A percentile compares a stretch with the other conserved stretches of the same genome.
phyloP scores from a whole-genome alignment of 1,140 invertebrate species.

The Dendroctonus ponderosae region DNA sequence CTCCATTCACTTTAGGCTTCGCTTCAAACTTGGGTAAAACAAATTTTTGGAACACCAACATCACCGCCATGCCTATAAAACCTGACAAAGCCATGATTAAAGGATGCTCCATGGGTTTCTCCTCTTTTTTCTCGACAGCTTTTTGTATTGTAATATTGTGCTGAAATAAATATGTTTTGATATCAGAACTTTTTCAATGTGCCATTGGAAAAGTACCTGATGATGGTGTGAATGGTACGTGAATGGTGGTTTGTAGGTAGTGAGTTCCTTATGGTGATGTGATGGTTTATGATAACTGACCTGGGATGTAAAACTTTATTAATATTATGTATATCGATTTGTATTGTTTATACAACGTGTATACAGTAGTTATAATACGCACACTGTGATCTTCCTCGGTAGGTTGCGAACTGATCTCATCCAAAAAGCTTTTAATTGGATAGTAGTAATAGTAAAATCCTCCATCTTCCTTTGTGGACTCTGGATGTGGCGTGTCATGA shows the following conservation, averaged over 20 bases:
- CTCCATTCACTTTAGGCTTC: constrained; percentile 33
- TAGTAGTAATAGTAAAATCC: constrained; percentile 51
- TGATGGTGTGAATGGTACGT: constrained; percentile 49
- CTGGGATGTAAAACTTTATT: constrained; percentile 20
- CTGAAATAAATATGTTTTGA: constrained; percentile 32
- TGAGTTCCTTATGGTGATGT: constrained; percentile 27
- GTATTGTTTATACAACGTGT: too few species aligned
- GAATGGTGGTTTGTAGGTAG: constrained; percentile 39
- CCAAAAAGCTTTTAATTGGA: constrained; percentile 48
- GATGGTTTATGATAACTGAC: constrained; percentile 20
- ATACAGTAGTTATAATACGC: constrained; percentile 3
- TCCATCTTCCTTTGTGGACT: constrained; percentile 31
- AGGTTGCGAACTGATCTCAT: constrained; percentile 41
- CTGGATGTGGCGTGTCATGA: not conserved
- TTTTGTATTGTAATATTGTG: constrained; percentile 47
- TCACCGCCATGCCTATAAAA: constrained; percentile 53
- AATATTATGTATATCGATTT: constrained; percentile 6
- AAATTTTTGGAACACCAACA: constrained; percentile 51
- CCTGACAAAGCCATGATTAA: constrained; percentile 54
- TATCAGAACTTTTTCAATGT: constrained; percentile 1
- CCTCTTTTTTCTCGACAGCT: constrained; percentile 36
- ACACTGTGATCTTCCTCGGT: constrained; percentile 10
- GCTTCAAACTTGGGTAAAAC: constrained; percentile 51
- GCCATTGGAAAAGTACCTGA: constrained; percentile 39
- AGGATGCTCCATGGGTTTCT: constrained; percentile 47